A percentile compares a stretch with the other conserved stretches of the same genome.
Evolutionary conservation across 2,797 vertebrate species (phyloP).

Genomic region (Chrosomus eos): DNA sequence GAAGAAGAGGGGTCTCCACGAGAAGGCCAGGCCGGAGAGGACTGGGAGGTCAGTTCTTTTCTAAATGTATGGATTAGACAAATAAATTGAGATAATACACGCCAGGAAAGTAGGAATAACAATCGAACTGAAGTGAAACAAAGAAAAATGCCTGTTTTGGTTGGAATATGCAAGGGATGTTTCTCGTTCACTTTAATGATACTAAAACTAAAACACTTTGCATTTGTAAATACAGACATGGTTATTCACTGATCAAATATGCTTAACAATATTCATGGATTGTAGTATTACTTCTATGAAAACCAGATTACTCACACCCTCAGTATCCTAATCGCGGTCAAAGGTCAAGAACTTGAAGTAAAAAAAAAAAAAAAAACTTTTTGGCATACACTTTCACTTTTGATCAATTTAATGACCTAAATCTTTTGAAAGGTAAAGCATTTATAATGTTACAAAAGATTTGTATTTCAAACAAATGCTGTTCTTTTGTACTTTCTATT

Average conservation of each 20-base stretch:
- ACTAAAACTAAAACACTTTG: background rate
- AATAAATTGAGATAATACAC: background rate
- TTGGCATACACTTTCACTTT: no score
- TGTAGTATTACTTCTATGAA: background rate
- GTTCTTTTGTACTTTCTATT: no score
- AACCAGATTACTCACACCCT: background rate
- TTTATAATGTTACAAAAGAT: no score
- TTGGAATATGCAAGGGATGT: background rate
- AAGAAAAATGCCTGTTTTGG: background rate
- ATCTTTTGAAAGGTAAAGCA: no score
- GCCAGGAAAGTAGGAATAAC: background rate
- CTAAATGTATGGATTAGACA: background rate
- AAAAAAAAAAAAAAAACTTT: no score
- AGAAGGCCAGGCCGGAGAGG: conserved; percentile 72
- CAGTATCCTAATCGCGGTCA: background rate
- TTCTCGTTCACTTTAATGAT: background rate
- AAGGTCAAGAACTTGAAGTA: background rate
- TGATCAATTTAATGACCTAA: no score
- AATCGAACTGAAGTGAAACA: background rate
- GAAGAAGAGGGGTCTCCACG: conserved; percentile 64
- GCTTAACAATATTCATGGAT: no score
- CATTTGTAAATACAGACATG: background rate
- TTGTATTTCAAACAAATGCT: no score
- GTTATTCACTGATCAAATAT: background rate
- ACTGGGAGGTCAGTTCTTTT: conserved; percentile 79